phyloP scores from a whole-genome alignment of 1,140 invertebrate species.

The Chionoecetes opilio region DNA sequence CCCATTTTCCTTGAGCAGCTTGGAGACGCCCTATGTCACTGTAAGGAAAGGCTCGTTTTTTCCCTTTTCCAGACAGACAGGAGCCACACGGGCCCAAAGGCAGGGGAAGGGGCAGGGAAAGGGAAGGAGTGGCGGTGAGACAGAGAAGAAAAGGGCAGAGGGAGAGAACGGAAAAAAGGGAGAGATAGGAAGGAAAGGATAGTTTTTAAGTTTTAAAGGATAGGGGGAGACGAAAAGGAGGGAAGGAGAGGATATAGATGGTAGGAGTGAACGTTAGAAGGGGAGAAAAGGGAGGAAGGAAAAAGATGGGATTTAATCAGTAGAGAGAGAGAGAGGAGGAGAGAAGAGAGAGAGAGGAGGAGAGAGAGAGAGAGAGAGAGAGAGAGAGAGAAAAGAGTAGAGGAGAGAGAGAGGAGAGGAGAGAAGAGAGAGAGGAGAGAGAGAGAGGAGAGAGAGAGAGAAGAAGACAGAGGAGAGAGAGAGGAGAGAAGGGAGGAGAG shows the following conservation, averaged over 20 bases:
- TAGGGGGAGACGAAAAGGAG: neutral
- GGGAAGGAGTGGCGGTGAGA: neutral
- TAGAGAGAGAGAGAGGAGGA: neutral
- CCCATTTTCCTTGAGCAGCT: neutral
- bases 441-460: too few relatives aligned
- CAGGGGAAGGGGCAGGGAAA: slow-evolving; percentile 35
- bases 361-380: slow-evolving; percentile 47
- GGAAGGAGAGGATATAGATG: neutral
- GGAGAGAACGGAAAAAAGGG: neutral
- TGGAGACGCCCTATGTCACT: too few relatives aligned
- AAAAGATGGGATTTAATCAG: neutral
- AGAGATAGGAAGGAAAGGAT: neutral
- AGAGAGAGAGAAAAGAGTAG: too few relatives aligned
- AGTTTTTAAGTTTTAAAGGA: neutral
- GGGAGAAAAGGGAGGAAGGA: slow-evolving; percentile 44
- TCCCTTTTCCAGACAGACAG: neutral
- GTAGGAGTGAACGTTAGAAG: too few relatives aligned
- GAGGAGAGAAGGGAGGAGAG: neutral
- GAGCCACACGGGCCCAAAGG: neutral
- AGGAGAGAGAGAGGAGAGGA: too few relatives aligned
- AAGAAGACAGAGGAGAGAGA: too few relatives aligned
- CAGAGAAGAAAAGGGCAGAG: too few relatives aligned
- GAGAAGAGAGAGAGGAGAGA: too few relatives aligned
- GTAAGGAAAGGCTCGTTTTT: neutral
- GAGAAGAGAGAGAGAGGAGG: neutral